phyloP scores from a whole-genome alignment of 1,140 invertebrate species.

The Scaptomyza montana region DNA sequence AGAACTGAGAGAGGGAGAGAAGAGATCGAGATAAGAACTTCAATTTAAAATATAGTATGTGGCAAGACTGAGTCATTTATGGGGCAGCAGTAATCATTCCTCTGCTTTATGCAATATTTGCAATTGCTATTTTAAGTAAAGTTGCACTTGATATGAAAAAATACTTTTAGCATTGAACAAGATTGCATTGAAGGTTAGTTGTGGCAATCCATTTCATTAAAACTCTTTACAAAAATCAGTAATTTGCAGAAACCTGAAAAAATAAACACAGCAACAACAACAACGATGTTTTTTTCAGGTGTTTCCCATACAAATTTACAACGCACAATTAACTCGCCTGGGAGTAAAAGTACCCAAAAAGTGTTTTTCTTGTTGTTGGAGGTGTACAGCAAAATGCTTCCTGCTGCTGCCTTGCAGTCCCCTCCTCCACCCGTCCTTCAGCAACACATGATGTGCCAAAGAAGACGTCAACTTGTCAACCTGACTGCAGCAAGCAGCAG shows the following conservation, averaged over 20 bases:
- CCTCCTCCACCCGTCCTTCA: too few species aligned
- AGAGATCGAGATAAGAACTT: not conserved
- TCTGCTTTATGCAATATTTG: not conserved
- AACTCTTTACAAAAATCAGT: not conserved
- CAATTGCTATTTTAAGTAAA: slow-evolving; percentile 6
- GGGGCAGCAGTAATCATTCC: slow-evolving; percentile 5
- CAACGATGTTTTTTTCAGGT: slow-evolving; percentile 6
- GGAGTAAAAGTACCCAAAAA: slow-evolving; percentile 29
- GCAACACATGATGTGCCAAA: slow-evolving; percentile 46
- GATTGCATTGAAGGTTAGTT: too few species aligned
- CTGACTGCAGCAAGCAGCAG: slow-evolving; percentile 36
- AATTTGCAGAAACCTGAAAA: not conserved
- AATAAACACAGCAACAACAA: not conserved
- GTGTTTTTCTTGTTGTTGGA: slow-evolving; percentile 1
- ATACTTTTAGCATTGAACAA: not conserved
- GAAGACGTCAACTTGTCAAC: slow-evolving; percentile 72
- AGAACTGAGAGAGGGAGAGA: not conserved
- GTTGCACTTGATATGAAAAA: not conserved
- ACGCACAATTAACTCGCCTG: slow-evolving; percentile 75
- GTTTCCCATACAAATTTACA: slow-evolving; percentile 47
- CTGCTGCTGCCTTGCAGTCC: slow-evolving; percentile 20
- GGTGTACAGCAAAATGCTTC: slow-evolving; percentile 44
- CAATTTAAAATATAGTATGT: not conserved
- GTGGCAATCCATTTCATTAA: too few species aligned
- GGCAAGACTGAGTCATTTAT: slow-evolving; percentile 23